Conservation (phyloP, 92 coral and sea anemone genomes). For the Scolanthus callimorphus region DNA sequence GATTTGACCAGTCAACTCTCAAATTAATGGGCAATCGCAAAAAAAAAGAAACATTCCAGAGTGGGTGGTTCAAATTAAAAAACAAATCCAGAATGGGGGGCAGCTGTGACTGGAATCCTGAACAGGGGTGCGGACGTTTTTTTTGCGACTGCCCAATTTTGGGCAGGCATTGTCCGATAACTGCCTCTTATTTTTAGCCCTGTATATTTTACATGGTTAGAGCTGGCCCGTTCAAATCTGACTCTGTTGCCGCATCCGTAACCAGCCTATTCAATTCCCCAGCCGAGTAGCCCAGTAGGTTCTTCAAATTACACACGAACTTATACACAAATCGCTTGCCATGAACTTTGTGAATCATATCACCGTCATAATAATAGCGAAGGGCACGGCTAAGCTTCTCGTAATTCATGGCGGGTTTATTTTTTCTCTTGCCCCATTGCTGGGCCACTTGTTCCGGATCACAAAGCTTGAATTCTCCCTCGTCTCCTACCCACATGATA, state of each 20-base stretch:
- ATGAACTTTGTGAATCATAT: conserved; percentile 86
- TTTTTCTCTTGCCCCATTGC: conserved; percentile 90
- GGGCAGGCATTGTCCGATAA: no score
- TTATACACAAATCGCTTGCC: conserved; percentile 94
- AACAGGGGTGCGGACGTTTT: no score
- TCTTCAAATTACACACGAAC: conserved; percentile 83
- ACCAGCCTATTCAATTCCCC: conserved; percentile 89
- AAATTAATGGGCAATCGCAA: no score
- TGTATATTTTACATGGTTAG: no score
- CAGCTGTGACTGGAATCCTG: no score
- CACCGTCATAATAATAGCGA: conserved; percentile 91
- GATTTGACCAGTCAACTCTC: no score
- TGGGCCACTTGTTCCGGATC: conserved; percentile 70
- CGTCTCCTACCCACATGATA: conserved; percentile 84
- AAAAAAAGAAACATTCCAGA: no score
- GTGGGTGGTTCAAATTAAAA: no score
- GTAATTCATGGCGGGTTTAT: conserved; percentile 94
- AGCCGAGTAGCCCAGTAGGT: conserved; percentile 91
- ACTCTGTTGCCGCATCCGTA: conserved; percentile 67
- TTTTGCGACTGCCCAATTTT: no score
- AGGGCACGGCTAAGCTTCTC: conserved; percentile 96
- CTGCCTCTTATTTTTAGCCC: no score
- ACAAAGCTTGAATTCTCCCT: conserved; percentile 82
- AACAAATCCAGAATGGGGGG: no score
- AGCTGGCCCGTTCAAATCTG: no score